Evolutionary conservation across 2,888 invertebrate species (phyloP), one percentile per base, ranked within the genome.

Genomic region (Pyrrhia umbra): DNA sequence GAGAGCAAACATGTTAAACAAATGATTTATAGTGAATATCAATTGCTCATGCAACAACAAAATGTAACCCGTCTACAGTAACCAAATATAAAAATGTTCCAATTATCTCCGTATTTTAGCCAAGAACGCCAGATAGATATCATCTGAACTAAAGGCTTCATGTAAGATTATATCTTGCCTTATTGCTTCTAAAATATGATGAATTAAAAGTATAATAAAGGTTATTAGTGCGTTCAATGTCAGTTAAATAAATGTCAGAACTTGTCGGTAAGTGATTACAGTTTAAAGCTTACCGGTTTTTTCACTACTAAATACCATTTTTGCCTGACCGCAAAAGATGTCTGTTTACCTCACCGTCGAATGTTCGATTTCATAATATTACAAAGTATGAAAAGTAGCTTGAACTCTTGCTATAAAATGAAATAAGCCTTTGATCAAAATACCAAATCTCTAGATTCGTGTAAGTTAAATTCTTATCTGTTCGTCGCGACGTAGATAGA

Each of bases 311-410:
- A 81, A 79, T 75, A 64, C 51, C 73, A 70, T 56, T 65, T 69
- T 63, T 65, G 60, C 65, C 59, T 64, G 51, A 77, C 80, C 74
- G 70, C 81, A 80, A 82, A 81, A 81, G 46, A 79, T 65, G 66
- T 68, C 68, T 68, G 68, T 79, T 82, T 78, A 70, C 68, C 65
- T 73, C 69, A 77, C 47, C 70, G 50, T 66, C 60, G 59, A 65
- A 77, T 65, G 49, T 60, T 78, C 23, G 10, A 70, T 85, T 84
- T 83, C 75, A 66, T 79, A 84, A 85, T 75, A 47, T 75, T 50
- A 58, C 34, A 51, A 68, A 57, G 66, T 23, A 47, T 74, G 79
- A 68, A 79, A 77, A 45, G 21, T 68, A 75, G 47, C 52, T 16
- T 16, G 27, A 42, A 49, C 37, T 45, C 20, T 72, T 68, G 65